Evolutionary conservation across 2,113 vertebrate species (phyloP).

Genomic region (Hippocampus guttulatus): DNA sequence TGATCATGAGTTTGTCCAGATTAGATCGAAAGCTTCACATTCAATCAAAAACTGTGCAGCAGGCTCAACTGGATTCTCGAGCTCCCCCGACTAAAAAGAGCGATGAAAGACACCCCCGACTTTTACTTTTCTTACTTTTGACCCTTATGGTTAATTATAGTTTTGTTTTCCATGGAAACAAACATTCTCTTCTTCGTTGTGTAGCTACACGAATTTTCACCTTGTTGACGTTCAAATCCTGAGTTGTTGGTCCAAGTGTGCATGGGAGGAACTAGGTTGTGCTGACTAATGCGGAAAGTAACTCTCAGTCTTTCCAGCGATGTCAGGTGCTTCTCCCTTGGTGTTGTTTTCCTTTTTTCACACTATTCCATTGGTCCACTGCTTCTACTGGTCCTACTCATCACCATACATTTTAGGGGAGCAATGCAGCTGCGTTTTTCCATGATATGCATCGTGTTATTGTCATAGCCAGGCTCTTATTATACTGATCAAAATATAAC

Average conservation of each 20-base stretch:
- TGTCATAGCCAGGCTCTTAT: no score
- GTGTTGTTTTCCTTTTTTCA: neutral
- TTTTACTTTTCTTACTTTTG: conserved; percentile 17
- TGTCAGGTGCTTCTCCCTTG: neutral
- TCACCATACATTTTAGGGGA: neutral
- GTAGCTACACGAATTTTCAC: conserved; percentile 20
- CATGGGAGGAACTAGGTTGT: conserved; percentile 16
- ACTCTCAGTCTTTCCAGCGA: conserved; percentile 9
- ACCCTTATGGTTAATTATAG: neutral
- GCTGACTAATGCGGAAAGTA: conserved; percentile 17
- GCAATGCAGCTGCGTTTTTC: neutral
- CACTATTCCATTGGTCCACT: neutral
- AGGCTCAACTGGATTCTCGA: conserved; percentile 16
- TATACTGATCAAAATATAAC: no score
- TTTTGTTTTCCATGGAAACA: neutral
- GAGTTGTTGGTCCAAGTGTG: neutral
- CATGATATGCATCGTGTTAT: no score
- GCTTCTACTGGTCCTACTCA: neutral
- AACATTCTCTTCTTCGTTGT: neutral
- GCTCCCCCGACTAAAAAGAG: conserved; percentile 2
- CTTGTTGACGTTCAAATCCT: neutral
- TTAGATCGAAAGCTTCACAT: conserved; percentile 22
- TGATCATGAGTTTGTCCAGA: conserved; percentile 28
- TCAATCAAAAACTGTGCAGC: conserved; percentile 11
- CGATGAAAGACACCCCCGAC: conserved; percentile 7